These are phyloP conservation scores for Dinoponera quadriceps DNA, from an alignment of 1,140 invertebrate species.

Conservation along the genomic window DNA sequence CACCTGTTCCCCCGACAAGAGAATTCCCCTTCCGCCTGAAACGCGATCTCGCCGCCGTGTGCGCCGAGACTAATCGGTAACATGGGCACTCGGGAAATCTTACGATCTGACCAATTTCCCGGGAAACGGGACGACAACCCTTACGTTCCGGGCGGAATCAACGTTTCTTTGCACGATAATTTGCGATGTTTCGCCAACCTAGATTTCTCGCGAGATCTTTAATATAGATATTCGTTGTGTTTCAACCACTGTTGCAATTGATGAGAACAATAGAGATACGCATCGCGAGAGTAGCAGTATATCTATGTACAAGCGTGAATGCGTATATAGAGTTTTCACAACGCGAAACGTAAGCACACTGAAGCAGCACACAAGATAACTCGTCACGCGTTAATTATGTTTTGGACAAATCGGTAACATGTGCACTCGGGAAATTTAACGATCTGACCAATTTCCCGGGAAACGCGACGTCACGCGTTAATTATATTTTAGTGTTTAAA, in stretches of 20 bases:
- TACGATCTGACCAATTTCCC: conserved; percentile 70
- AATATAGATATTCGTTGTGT: conserved; percentile 14
- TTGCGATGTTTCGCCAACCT: conserved; percentile 30
- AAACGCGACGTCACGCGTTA: too few relatives aligned
- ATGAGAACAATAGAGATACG: background rate
- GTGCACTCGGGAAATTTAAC: too few relatives aligned
- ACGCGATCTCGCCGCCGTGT: conserved; percentile 24
- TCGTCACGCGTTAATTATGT: too few relatives aligned
- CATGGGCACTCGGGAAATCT: conserved; percentile 65
- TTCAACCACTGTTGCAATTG: background rate
- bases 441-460: too few relatives aligned
- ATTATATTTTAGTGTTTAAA: too few relatives aligned
- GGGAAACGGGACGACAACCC: conserved; percentile 24
- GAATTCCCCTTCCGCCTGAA: conserved; percentile 41
- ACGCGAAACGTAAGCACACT: background rate
- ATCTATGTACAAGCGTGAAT: background rate
- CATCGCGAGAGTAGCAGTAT: background rate
- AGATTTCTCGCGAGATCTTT: conserved; percentile 56
- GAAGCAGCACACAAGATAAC: background rate
- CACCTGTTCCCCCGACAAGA: conserved; percentile 44
- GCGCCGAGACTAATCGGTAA: conserved; percentile 67
- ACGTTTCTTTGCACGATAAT: conserved; percentile 53
- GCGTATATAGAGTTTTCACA: background rate
- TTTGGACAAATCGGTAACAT: too few relatives aligned
- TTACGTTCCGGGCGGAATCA: conserved; percentile 43